Percentiles rank a stretch among this genome's conserved stretches.
These are phyloP conservation scores for Drosophila lacicola DNA, from an alignment of 2,888 invertebrate genomes.

Conservation along the genomic window DNA sequence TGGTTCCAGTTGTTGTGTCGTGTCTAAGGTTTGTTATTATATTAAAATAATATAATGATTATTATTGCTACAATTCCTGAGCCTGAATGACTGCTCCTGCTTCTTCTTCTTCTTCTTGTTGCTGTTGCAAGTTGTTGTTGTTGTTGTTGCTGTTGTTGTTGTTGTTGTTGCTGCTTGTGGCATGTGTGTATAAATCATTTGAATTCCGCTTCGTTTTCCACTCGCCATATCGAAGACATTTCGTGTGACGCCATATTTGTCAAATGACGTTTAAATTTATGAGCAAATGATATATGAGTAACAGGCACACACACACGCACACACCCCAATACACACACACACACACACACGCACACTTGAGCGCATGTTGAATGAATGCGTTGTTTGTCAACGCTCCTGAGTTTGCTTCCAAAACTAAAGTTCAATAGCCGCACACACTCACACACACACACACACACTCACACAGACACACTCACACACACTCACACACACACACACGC, in stretches of 20 bases:
- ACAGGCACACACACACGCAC: conserved; percentile 25
- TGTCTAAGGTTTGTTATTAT: conserved; percentile 70
- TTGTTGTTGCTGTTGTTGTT: conserved; percentile 7
- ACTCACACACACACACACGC: background rate
- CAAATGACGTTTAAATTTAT: conserved; percentile 78
- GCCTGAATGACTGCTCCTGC: background rate
- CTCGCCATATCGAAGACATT: conserved; percentile 58
- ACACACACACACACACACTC: background rate
- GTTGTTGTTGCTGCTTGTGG: conserved; percentile 17
- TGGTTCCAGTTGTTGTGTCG: conserved; percentile 37
- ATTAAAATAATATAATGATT: conserved; percentile 73
- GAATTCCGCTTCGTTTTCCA: conserved; percentile 45
- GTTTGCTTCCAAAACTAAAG: conserved; percentile 21
- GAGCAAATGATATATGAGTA: conserved; percentile 67
- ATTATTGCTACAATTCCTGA: conserved; percentile 27
- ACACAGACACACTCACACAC: conserved; percentile 3
- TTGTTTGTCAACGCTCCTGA: conserved; percentile 4
- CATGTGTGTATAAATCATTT: conserved; percentile 56
- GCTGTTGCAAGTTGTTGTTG: conserved; percentile 3
- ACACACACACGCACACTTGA: conserved; percentile 8
- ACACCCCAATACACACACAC: conserved; percentile 3
- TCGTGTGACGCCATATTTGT: conserved; percentile 74
- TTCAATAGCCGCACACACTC: conserved; percentile 50
- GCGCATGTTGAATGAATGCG: conserved; percentile 16
- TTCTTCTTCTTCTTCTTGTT: conserved; percentile 6